These are phyloP conservation scores for Vanessa atalanta DNA, from an alignment of 1,140 invertebrate species.

Conservation along the genomic window DNA sequence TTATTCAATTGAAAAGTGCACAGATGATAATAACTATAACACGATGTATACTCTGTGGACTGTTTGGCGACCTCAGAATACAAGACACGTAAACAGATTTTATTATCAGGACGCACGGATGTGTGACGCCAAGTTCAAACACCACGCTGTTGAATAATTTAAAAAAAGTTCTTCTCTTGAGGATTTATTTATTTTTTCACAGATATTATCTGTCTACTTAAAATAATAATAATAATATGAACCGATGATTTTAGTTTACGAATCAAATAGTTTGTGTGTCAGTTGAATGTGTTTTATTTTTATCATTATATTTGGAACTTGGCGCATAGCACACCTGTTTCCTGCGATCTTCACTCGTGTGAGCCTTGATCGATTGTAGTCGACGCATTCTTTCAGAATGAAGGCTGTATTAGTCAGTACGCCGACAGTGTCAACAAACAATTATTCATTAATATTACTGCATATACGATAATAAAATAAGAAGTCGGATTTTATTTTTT, in stretches of 20 bases:
- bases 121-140: neutral
- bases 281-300: too few species aligned
- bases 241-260: too few species aligned
- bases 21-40: neutral
- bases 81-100: slow-evolving; percentile 1
- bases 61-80: slow-evolving; percentile 10
- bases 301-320: neutral
- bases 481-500: too few species aligned
- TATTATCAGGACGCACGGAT: neutral
- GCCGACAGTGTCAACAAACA: neutral
- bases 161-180: neutral
- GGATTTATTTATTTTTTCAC: too few species aligned
- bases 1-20: slow-evolving; percentile 4
- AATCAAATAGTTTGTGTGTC: too few species aligned
- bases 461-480: neutral
- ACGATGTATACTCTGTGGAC: neutral
- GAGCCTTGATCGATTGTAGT: slow-evolving; percentile 15
- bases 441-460: slow-evolving; percentile 4
- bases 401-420: slow-evolving; percentile 5
- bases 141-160: neutral
- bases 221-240: too few species aligned
- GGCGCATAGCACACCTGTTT: neutral
- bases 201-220: too few species aligned
- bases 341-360: neutral
- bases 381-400: neutral